A percentile compares a stretch with the other conserved stretches of the same genome.
Conservation (phyloP, 2,113 vertebrate genomes). For the Gobiocypris rarus region DNA sequence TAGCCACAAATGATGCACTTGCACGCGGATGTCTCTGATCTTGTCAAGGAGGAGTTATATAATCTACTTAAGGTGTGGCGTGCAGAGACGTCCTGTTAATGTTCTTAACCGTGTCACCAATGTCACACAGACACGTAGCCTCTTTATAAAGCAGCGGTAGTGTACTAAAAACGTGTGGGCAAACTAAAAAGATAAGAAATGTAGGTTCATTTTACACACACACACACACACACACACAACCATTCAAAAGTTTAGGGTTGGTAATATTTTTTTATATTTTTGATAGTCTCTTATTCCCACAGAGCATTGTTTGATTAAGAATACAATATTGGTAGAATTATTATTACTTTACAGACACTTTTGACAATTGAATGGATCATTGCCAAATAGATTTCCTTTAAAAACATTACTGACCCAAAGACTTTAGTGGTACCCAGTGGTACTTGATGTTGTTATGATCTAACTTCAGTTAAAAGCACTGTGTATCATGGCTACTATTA, state of each 20-base stretch:
- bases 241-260: too few species aligned
- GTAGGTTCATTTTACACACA: not conserved
- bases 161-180: not conserved
- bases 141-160: not conserved
- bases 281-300: too few species aligned
- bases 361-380: not conserved
- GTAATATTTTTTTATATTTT: too few species aligned
- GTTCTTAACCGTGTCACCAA: constrained; percentile 38
- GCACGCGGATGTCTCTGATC: not conserved
- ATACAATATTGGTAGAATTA: too few species aligned
- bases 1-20: not conserved
- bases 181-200: not conserved
- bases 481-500: not conserved
- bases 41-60: constrained; percentile 27
- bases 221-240: too few species aligned
- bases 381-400: not conserved
- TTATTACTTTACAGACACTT: not conserved
- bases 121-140: constrained; percentile 4
- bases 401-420: not conserved
- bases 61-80: constrained; percentile 27
- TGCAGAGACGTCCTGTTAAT: constrained; percentile 12
- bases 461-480: not conserved
- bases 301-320: too few species aligned
- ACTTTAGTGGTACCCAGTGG: not conserved
- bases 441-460: not conserved